Conservation (phyloP, 2,113 vertebrate genomes). For the Gadus macrocephalus region DNA sequence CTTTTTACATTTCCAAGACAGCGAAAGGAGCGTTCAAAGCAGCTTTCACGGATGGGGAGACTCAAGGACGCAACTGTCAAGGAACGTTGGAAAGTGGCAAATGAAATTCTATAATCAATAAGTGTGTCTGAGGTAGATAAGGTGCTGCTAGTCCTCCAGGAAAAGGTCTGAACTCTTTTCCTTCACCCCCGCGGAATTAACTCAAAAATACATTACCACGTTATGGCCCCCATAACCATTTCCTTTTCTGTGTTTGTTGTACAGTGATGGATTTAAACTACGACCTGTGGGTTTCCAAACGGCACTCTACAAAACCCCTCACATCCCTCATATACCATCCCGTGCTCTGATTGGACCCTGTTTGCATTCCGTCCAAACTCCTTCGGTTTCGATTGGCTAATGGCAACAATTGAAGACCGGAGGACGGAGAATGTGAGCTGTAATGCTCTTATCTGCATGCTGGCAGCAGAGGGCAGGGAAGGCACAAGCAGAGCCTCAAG, state of each 20-base stretch:
- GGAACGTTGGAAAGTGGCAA: slow-evolving; percentile 46
- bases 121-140: slow-evolving; percentile 58
- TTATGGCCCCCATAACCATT: slow-evolving; percentile 49
- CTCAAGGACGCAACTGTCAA: slow-evolving; percentile 34
- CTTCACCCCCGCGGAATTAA: slow-evolving; percentile 14
- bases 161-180: slow-evolving; percentile 20
- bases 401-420: slow-evolving; percentile 47
- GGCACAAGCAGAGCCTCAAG: slow-evolving; percentile 37
- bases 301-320: slow-evolving; percentile 17
- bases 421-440: slow-evolving; percentile 28
- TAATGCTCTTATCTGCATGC: slow-evolving; percentile 66
- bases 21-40: slow-evolving; percentile 13
- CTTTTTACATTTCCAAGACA: slow-evolving; percentile 10
- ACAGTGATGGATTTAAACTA: slow-evolving; percentile 5
- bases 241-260: slow-evolving; percentile 56
- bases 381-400: slow-evolving; percentile 46
- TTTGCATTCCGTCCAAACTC: slow-evolving; percentile 37
- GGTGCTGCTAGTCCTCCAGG: slow-evolving; percentile 33
- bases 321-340: neutral
- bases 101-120: slow-evolving; percentile 68
- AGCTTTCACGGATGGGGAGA: slow-evolving; percentile 18
- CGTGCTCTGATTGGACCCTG: slow-evolving; percentile 26
- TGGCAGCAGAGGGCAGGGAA: slow-evolving; percentile 56
- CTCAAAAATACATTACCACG: slow-evolving; percentile 24
- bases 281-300: slow-evolving; percentile 27